Percentiles rank a stretch among this genome's conserved stretches.
phyloP scores from a whole-genome alignment of 2,888 invertebrate genomes.

The Eupithecia subumbrata region DNA sequence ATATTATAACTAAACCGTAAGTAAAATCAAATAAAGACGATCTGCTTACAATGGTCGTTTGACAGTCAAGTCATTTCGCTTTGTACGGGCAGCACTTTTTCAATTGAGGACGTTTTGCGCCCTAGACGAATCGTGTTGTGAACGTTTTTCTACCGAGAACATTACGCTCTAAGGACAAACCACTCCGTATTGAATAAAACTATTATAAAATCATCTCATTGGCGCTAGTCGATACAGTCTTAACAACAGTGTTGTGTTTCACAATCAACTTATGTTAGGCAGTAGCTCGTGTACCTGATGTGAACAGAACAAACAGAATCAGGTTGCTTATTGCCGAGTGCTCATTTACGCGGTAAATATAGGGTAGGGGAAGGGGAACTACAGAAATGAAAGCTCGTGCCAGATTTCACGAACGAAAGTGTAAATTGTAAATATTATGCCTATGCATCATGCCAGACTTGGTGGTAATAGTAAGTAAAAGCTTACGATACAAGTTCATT shows the following conservation, averaged over 20 bases:
- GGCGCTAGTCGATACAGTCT: not conserved
- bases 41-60: too few species aligned
- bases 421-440: too few species aligned
- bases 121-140: too few species aligned
- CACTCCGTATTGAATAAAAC: too few species aligned
- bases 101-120: too few species aligned
- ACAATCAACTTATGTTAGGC: not conserved
- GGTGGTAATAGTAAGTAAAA: not conserved
- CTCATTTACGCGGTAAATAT: slow-evolving; percentile 27
- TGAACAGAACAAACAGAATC: slow-evolving; percentile 3
- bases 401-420: not conserved
- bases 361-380: slow-evolving; percentile 1
- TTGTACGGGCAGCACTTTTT: too few species aligned
- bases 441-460: not conserved
- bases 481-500: not conserved
- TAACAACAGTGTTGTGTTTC: not conserved
- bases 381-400: not conserved
- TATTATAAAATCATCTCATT: not conserved
- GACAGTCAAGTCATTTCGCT: too few species aligned
- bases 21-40: too few species aligned
- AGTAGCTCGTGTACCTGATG: not conserved
- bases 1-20: too few species aligned
- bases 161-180: too few species aligned
- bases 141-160: too few species aligned
- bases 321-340: slow-evolving; percentile 23